Conservation (phyloP, 2,113 vertebrate species). For the Brachirus orientalis region DNA sequence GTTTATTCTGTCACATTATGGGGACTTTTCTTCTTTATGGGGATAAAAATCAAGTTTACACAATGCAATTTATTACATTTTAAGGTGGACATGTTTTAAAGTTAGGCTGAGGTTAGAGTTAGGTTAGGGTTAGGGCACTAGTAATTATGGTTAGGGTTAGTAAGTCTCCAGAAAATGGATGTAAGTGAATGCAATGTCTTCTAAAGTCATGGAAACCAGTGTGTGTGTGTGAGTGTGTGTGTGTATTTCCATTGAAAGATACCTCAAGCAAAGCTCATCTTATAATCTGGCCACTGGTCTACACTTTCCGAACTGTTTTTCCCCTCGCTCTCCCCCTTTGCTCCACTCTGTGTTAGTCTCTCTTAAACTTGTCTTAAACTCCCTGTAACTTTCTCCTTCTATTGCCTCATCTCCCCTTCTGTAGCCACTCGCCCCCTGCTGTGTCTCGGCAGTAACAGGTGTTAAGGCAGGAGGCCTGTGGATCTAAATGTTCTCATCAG, state of each 20-base stretch:
- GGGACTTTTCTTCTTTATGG: too few species aligned
- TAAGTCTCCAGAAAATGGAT: too few species aligned
- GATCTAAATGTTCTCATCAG: slow-evolving; percentile 75
- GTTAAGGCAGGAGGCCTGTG: slow-evolving; percentile 57
- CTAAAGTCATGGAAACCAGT: too few species aligned
- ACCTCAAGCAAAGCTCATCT: slow-evolving; percentile 27
- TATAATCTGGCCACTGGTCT: slow-evolving; percentile 26
- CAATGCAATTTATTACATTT: too few species aligned
- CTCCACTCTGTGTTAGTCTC: slow-evolving; percentile 9
- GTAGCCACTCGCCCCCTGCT: slow-evolving; percentile 25
- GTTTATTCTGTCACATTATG: too few species aligned
- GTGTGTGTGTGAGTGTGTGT: slow-evolving; percentile 10
- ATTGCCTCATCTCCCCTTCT: slow-evolving; percentile 37
- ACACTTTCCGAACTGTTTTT: background rate
- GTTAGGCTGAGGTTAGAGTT: too few species aligned
- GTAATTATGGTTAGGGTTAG: too few species aligned
- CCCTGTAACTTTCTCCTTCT: slow-evolving; percentile 37
- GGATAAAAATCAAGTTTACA: too few species aligned
- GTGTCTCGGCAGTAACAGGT: slow-evolving; percentile 72
- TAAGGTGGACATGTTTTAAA: too few species aligned
- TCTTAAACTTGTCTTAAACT: slow-evolving; percentile 1
- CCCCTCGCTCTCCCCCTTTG: background rate
- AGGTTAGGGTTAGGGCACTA: too few species aligned
- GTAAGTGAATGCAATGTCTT: too few species aligned
- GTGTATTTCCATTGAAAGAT: background rate